Conservation (phyloP, 2,797 vertebrate species). For the Enteromius radiatus region DNA sequence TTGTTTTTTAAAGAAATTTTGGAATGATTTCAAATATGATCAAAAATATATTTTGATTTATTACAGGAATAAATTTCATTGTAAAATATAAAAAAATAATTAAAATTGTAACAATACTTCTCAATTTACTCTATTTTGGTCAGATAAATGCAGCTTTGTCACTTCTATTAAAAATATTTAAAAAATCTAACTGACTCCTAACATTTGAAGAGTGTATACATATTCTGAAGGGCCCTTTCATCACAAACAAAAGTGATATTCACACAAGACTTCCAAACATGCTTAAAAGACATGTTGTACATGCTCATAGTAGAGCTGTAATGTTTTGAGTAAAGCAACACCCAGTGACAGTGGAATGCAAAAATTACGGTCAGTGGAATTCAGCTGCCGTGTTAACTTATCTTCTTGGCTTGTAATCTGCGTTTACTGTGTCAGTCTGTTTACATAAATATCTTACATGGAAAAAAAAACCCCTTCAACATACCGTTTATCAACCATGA, state of each 20-base stretch:
- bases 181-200: background rate
- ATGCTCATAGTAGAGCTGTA: constrained; percentile 6
- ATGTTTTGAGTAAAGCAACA: constrained; percentile 58
- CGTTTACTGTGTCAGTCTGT: constrained; percentile 70
- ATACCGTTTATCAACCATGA: constrained; percentile 44
- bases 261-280: background rate
- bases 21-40: no score
- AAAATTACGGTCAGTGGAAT: constrained; percentile 3
- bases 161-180: background rate
- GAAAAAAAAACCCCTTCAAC: constrained; percentile 23
- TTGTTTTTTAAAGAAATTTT: background rate
- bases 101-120: no score
- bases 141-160: background rate
- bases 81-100: no score
- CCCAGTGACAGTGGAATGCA: constrained; percentile 70
- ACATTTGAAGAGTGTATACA: background rate
- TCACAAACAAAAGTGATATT: constrained; percentile 29
- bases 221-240: background rate
- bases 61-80: no score
- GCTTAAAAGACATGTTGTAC: constrained; percentile 23
- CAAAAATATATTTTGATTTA: no score
- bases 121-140: no score
- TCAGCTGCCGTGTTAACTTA: constrained; percentile 61
- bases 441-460: constrained; percentile 65
- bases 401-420: constrained; percentile 72